Base-by-base conservation (phyloP, 2,113 vertebrate genomes). In the Menura novaehollandiae region DNA sequence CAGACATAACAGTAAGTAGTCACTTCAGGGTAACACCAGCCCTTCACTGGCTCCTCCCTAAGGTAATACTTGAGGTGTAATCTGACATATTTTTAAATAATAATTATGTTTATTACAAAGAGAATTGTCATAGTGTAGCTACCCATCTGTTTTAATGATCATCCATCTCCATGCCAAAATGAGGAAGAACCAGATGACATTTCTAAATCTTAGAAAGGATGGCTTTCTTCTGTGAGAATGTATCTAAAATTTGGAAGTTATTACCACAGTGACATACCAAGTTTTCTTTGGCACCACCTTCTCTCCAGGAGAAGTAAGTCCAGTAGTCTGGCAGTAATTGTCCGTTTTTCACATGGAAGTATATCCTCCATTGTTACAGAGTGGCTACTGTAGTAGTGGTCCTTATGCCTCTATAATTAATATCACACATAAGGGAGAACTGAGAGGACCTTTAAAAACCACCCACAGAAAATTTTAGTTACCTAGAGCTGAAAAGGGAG, bases 391-490 rank as follows among this genome's bases (percentile, higher is more conserved):
- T 5, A 53, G 18, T 12, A 75, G 22, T 28, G 5, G 33, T 58
- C 32, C 22, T 90, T 75, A 32, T 44, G 24, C 9, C 33, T 75
- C 81, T 30, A 56, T 35, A 84, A 35, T 51, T 32, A 43, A 17
- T 59, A 71, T 51, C 35, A 75, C 2, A 5, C 3, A 47, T 16
- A 67, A 67, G 55, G 15, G 12, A 60, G 22, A 59, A 44, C 2
- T 55, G 16, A 86, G 19, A 35, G 26, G 7, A 53, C 13, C 23
- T 68, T 85, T 87, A 55, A 71, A 84, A 51, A 32, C 27, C 1
- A 1, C 3, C 3, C 6, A 7, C 0, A 0, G 55, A 81, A 80
- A 35, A 32, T 9, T 66, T 47, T 41, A 46, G 63, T 62, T 74
- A 53, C 5, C 10, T 67, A 47, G 6, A 37, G 15, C 11, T 73